Conservation (phyloP, 30 jellyfish, hydroid and myxozoan species). For the Turritopsis dohrnii region DNA sequence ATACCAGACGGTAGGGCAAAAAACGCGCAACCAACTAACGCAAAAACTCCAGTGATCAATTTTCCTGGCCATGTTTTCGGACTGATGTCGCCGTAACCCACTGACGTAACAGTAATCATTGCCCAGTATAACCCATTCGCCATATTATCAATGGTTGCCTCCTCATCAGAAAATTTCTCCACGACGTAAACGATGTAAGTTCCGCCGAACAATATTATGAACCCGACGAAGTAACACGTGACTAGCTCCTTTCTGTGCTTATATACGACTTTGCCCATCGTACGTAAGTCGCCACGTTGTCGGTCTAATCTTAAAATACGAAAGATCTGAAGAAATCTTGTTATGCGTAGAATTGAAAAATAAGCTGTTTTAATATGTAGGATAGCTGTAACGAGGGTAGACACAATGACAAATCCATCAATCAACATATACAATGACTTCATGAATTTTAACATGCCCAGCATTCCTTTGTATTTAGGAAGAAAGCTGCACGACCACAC, state of each 20-base stretch:
- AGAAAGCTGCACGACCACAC: slow-evolving; percentile 25
- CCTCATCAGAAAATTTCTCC: slow-evolving; percentile 29
- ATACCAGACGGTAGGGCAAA: slow-evolving; percentile 92
- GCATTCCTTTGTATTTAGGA: slow-evolving; percentile 15
- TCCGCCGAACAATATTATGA: slow-evolving; percentile 58
- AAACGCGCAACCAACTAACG: slow-evolving; percentile 89
- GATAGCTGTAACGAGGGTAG: slow-evolving; percentile 21
- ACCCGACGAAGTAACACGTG: slow-evolving; percentile 88
- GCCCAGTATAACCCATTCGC: slow-evolving; percentile 94
- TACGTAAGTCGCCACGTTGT: slow-evolving; percentile 72
- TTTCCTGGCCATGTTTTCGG: slow-evolving; percentile 95
- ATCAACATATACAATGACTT: slow-evolving; percentile 14
- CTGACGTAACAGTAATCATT: slow-evolving; percentile 57
- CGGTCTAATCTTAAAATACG: slow-evolving; percentile 82
- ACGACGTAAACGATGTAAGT: slow-evolving; percentile 51
- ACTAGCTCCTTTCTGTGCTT: slow-evolving; percentile 76
- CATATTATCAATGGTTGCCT: slow-evolving; percentile 60
- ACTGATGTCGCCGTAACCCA: slow-evolving; percentile 87
- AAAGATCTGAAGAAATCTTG: slow-evolving; percentile 40
- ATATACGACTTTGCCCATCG: slow-evolving; percentile 54
- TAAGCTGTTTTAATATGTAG: not conserved
- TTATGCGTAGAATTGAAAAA: slow-evolving; percentile 7
- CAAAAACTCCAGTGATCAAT: slow-evolving; percentile 67
- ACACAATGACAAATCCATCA: slow-evolving; percentile 19
- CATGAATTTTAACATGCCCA: slow-evolving; percentile 21